These are phyloP conservation scores for Apteryx owenii DNA, from an alignment of 2,113 vertebrate species.

Conservation along the genomic window DNA sequence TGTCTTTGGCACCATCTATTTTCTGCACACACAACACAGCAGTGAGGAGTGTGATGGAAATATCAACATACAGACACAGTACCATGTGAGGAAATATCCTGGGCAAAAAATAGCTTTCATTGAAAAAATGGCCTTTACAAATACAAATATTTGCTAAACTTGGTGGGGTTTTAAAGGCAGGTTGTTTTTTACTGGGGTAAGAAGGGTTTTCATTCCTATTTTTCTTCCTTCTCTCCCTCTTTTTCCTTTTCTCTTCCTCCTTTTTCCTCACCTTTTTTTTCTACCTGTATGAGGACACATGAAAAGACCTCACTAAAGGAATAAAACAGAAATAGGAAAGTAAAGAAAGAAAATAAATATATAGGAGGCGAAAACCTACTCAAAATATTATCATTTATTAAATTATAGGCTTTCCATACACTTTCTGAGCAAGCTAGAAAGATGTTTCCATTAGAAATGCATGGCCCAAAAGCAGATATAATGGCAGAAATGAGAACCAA, in stretches of 20 bases:
- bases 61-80: background rate
- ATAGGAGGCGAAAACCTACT: background rate
- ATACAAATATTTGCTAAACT: background rate
- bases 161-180: background rate
- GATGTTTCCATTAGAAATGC: background rate
- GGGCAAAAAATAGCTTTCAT: background rate
- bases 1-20: slow-evolving; percentile 24
- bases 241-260: background rate
- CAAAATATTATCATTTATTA: background rate
- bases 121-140: background rate
- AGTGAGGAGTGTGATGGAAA: slow-evolving; percentile 19
- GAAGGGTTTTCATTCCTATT: background rate
- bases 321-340: background rate
- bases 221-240: background rate
- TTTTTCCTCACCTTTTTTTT: background rate
- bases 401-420: background rate
- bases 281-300: background rate
- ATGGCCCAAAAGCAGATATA: background rate
- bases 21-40: background rate
- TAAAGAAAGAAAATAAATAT: background rate
- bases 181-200: background rate
- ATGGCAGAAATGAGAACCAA: background rate
- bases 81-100: background rate
- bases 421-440: background rate
- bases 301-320: background rate